Conservation (phyloP, 2,888 invertebrate species). For the Eupithecia subfuscata region DNA sequence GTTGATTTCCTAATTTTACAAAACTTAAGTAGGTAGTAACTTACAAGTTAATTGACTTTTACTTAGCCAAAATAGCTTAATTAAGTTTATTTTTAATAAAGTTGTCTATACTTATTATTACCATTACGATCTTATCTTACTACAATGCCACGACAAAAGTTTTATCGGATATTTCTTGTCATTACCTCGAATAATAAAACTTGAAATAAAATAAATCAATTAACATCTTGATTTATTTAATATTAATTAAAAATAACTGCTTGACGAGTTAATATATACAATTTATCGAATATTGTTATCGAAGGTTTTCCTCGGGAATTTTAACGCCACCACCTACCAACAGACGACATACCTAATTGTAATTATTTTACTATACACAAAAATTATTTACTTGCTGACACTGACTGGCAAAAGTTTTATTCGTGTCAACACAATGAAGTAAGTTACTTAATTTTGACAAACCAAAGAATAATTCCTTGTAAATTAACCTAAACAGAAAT, state of each 20-base stretch:
- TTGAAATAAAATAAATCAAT: constrained; percentile 8
- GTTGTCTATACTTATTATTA: not conserved
- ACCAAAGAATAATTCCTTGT: not conserved
- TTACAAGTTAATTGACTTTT: too few species aligned
- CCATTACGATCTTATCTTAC: not conserved
- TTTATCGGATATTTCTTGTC: not conserved
- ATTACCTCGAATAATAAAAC: not conserved
- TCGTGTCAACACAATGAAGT: not conserved
- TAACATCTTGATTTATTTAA: constrained; percentile 18
- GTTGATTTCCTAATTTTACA: too few species aligned
- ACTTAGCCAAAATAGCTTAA: too few species aligned
- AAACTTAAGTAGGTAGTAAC: too few species aligned
- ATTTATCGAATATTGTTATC: constrained; percentile 23
- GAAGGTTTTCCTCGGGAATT: constrained; percentile 26
- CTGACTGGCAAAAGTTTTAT: not conserved
- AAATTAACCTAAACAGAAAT: too few species aligned
- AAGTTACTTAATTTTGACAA: too few species aligned
- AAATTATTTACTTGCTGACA: not conserved
- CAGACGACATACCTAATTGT: not conserved
- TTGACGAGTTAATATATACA: constrained; percentile 21
- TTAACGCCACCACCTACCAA: constrained; percentile 20
- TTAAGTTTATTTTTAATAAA: not conserved
- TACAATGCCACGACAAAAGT: not conserved
- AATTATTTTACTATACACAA: not conserved
- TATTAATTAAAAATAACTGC: constrained; percentile 15